Conservation (phyloP, 2,113 vertebrate species). For the Halcyon senegalensis region DNA sequence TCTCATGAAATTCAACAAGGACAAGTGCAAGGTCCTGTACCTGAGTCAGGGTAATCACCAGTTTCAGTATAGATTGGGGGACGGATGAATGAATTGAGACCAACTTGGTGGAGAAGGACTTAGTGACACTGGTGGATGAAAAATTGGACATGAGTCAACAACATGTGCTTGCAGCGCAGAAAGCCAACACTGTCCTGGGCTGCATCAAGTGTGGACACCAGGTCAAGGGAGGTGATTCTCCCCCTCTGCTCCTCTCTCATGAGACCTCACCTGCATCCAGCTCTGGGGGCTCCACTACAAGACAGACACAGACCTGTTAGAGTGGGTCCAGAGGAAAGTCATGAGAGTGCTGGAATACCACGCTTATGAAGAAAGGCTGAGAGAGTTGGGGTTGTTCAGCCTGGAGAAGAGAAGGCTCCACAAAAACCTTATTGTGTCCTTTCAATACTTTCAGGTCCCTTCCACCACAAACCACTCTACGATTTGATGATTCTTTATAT, state of each 20-base stretch:
- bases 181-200: rapidly evolving
- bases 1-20: not conserved
- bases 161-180: rapidly evolving
- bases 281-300: too few species aligned
- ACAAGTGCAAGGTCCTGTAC: not conserved
- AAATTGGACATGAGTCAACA: not conserved
- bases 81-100: too few species aligned
- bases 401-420: not conserved
- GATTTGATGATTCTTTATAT: not conserved
- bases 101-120: not conserved
- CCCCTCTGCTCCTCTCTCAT: too few species aligned
- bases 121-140: not conserved
- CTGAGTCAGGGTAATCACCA: not conserved
- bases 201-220: not conserved
- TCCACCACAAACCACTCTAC: not conserved
- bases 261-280: too few species aligned
- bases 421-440: rapidly evolving
- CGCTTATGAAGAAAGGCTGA: not conserved
- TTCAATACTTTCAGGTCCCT: not conserved
- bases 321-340: not conserved
- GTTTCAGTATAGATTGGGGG: too few species aligned
- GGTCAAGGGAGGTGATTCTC: too few species aligned
- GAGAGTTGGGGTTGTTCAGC: too few species aligned
- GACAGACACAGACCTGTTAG: too few species aligned
- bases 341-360: rapidly evolving